Evolutionary conservation across 2,888 invertebrate species (phyloP), one percentile per base, ranked within the genome.

Genomic region (Bembecia ichneumoniformis): DNA sequence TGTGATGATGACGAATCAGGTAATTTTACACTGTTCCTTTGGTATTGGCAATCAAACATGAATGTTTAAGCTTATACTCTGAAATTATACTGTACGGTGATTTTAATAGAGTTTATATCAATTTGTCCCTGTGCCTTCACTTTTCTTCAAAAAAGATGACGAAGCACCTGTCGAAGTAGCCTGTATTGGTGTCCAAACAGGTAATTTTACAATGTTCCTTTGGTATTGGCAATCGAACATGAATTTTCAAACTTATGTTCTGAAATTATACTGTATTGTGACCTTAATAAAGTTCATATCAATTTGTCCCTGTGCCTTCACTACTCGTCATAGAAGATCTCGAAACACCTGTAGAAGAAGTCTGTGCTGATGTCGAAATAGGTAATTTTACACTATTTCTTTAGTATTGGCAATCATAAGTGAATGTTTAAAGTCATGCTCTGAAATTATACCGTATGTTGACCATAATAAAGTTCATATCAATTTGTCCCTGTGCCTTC

Each of bases 261-360:
- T 28, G 7, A 28, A 28, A 9, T 28, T 9, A 28, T 28, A 28
- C 28, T 9, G 28, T 28, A 28, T n/a, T n/a, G n/a, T 28, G 7
- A 7, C 28, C 28, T 28, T 28, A 28, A 28, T 28, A 2, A 9
- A 1, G 10, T 1, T 15, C 70, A 94, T 94, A 93, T 74, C 91
- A 92, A 74, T 84, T 93, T 59, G 93, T 92, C 11, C 91, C 92
- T 0, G 89, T 93, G 4, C 96, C 97, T 1, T 95, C 95, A 0
- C 77, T 95, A 48, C 97, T 94, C 82, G 96, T 96, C 68, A 96
- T 97, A 70, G 95, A 94, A 0, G 88, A 91, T 50, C 91, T 91
- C 66, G 97, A 97, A 28, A 28, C 28, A n/a, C n/a, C n/a, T n/a
- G n/a, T n/a, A n/a, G n/a, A n/a, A n/a, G n/a, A n/a, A n/a, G 90